Evolutionary conservation across 2,797 vertebrate genomes (phyloP), one percentile per base, ranked within the genome.

Genomic region (Manis pentadactyla): DNA sequence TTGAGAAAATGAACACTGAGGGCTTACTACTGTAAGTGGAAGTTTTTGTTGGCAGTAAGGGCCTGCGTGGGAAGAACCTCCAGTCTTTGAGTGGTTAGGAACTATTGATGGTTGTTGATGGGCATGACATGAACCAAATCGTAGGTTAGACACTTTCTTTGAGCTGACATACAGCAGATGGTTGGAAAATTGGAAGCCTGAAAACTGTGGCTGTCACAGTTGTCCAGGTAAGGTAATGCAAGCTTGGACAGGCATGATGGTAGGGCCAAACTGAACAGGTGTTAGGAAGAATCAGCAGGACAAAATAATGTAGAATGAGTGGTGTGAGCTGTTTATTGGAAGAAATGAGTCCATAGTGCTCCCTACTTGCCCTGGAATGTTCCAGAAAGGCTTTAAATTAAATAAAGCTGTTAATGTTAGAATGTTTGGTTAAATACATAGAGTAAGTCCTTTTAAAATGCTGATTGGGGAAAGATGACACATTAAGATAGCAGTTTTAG

Each of bases 21-120:
- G 42, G 10, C 66, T 78, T 6, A 15, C 29, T 6, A 15, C 29
- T 73, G 12, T 34, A 55, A 57, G 14, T 57, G 53, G n/a, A 63
- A 31, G n/a, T 19, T 27, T 63, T 25, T 81, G 55, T 85, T 59
- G 49, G 57, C 78, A 57, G 0, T 15, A 49, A 82, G 69, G 81
- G 79, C n/a, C 17, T 23, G 0, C 18, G 0, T 37, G 37, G 75
- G 34, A 19, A 61, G 55, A 55, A 14, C 17, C 34, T 19, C 25
- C 29, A 1, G 64, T 89, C 29, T 81, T 77, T 74, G 59, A 12
- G 27, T 74, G 25, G 11, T 86, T 49, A 49, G 55, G 49, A 68
- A 18, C 81, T 34, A 0, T 61, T 66, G 74, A 1, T 89, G 73
- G 42, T 21, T 49, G 68, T 84, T n/a, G 42, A 6, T 42, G 68